Base-by-base conservation (phyloP, 2,888 invertebrate species). In the Phaonia tiefii region DNA sequence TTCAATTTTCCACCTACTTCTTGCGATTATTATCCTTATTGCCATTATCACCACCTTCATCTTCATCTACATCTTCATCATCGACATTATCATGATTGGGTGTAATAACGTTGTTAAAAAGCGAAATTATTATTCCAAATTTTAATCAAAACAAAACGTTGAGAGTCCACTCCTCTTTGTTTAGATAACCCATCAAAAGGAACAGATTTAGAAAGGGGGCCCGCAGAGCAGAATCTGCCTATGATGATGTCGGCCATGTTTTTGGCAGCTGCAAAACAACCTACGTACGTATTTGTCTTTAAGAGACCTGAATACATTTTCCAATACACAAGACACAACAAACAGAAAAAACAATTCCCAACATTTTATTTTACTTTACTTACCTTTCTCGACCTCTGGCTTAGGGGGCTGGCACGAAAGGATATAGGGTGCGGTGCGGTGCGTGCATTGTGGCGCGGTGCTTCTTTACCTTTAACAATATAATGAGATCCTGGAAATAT, bases 101-200 rank as follows among this genome's bases (percentile, higher is more conserved):
- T 31, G 42, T 63, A 22, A 39, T 42, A 22, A 63, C 10, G 67
- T 66, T 49, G 10, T 60, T 65, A 46, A 60, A 44, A 54, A 72
- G 46, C 58, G 66, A 69, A 72, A 66, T 74, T 44, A 80, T 80
- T 80, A 77, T 77, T 77, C n/a, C 80, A 75, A 63, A 60, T 71
- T 80, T 60, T 74, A 77, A 81, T 77, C 77, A 81, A 77, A 81
- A 81, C 80, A 81, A 81, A 63, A 69, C 75, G 69, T 71, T 39
- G 39, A 39, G 42, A n/a, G 26, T 42, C 65, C n/a, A n/a, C n/a
- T n/a, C n/a, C n/a, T n/a, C 65, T 63, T 81, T 78, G 78, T 81
- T 81, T 81, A 69, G 72, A 75, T 78, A 78, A 78, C 75, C 75
- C 69, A 67, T 17, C 54, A 42, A 71, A 66, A 20, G 15, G n/a